Conservation (phyloP, 2,113 vertebrate species). For the Chaetodon auriga region DNA sequence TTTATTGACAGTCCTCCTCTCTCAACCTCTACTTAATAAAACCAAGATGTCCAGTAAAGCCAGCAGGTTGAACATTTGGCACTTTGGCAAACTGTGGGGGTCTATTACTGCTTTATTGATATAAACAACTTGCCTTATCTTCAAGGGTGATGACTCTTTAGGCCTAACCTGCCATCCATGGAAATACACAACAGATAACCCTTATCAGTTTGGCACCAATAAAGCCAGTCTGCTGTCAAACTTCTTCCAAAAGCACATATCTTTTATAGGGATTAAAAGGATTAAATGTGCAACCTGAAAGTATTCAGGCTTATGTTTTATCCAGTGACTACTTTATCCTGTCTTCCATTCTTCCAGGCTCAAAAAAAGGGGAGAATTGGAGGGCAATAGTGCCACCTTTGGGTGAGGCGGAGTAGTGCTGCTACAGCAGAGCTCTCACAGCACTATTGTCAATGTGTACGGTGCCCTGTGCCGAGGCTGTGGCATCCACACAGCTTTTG, state of each 20-base stretch:
- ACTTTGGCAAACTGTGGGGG: constrained; percentile 50
- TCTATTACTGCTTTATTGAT: constrained; percentile 74
- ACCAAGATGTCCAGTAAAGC: constrained; percentile 50
- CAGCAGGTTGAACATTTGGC: constrained; percentile 46
- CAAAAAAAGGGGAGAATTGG: constrained; percentile 43
- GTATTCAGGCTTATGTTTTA: constrained; percentile 58
- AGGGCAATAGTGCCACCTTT: constrained; percentile 81
- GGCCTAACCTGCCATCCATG: constrained; percentile 72
- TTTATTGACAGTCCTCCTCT: constrained; percentile 60
- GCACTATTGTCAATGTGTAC: constrained; percentile 11
- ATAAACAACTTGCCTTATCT: constrained; percentile 77
- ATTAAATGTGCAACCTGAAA: constrained; percentile 73
- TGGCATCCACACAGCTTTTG: constrained; percentile 38
- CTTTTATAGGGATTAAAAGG: constrained; percentile 76
- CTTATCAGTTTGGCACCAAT: constrained; percentile 73
- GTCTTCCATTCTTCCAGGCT: constrained; percentile 7
- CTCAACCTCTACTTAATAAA: constrained; percentile 57
- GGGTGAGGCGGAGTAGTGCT: constrained; percentile 63
- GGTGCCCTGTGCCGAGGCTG: constrained; percentile 23
- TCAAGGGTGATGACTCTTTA: constrained; percentile 65
- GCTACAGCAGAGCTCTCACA: constrained; percentile 12
- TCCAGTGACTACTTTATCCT: constrained; percentile 46
- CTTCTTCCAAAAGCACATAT: constrained; percentile 59
- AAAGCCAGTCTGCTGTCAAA: constrained; percentile 45
- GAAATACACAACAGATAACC: constrained; percentile 80